Conservation (phyloP, 1,140 invertebrate genomes). For the Aphis gossypii region DNA sequence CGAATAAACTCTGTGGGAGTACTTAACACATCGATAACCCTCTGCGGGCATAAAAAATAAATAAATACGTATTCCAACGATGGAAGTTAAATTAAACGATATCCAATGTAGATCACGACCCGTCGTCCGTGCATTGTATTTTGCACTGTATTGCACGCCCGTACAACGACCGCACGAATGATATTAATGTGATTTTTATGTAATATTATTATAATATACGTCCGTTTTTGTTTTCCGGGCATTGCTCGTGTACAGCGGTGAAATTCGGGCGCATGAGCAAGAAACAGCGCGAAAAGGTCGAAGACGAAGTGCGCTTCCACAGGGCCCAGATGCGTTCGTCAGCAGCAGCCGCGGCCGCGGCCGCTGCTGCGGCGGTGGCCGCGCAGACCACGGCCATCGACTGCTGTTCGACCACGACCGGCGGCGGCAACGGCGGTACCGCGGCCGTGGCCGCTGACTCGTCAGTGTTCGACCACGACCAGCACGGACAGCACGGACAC, state of each 20-base stretch:
- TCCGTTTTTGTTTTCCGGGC: neutral
- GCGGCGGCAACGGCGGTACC: slow-evolving; percentile 89
- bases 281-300: slow-evolving; percentile 98
- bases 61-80: neutral
- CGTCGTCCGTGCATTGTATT: neutral
- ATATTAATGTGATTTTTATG: neutral
- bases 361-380: slow-evolving; percentile 33
- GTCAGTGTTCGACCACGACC: slow-evolving; percentile 83
- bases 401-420: slow-evolving; percentile 64
- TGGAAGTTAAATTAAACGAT: neutral
- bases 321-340: slow-evolving; percentile 80
- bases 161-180: neutral
- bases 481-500: slow-evolving; percentile 82
- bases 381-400: neutral
- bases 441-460: slow-evolving; percentile 91
- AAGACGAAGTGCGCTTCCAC: slow-evolving; percentile 96
- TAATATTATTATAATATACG: neutral
- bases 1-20: neutral
- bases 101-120: neutral
- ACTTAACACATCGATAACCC: neutral
- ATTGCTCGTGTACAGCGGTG: slow-evolving; percentile 77
- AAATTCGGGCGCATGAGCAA: slow-evolving; percentile 99
- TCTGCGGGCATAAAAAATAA: neutral
- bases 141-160: neutral
- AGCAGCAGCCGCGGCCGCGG: neutral